These are phyloP conservation scores for Indicator maculatus DNA, from an alignment of 2,113 vertebrate genomes.

Conservation along the genomic window DNA sequence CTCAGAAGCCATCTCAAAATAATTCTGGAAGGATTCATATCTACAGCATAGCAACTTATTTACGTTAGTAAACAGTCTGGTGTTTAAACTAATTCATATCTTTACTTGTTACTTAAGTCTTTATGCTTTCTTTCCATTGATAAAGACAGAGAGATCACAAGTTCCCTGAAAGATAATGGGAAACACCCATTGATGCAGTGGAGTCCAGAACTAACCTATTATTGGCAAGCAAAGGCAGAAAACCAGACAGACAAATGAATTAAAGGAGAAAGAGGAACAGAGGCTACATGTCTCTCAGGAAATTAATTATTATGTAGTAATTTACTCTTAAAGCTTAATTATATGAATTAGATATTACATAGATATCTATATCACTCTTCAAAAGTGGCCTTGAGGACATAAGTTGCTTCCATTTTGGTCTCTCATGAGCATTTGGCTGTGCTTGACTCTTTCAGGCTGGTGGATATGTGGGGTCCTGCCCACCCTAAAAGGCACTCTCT, in stretches of 20 bases:
- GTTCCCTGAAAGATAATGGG: neutral
- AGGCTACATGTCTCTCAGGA: neutral
- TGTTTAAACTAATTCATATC: neutral
- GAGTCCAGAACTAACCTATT: neutral
- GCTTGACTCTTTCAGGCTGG: neutral
- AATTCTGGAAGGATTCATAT: neutral
- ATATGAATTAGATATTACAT: constrained; percentile 28
- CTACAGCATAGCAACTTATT: neutral
- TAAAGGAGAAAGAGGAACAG: neutral
- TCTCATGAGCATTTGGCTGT: neutral
- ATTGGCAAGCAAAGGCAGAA: neutral
- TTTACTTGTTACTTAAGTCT: neutral
- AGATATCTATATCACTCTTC: neutral
- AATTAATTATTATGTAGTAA: constrained; percentile 21
- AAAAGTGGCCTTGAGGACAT: constrained; percentile 11
- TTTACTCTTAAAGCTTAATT: constrained; percentile 27
- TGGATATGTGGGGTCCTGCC: neutral
- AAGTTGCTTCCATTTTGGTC: neutral
- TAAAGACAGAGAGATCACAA: neutral
- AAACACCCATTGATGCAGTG: neutral
- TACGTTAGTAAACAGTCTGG: neutral
- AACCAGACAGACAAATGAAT: neutral
- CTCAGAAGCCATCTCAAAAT: neutral
- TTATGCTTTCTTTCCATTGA: neutral
- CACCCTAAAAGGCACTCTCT: neutral